Percentiles rank a stretch among this genome's conserved stretches.
These are phyloP conservation scores for Psittacus erithacus DNA, from an alignment of 2,113 vertebrate species.

Conservation along the genomic window DNA sequence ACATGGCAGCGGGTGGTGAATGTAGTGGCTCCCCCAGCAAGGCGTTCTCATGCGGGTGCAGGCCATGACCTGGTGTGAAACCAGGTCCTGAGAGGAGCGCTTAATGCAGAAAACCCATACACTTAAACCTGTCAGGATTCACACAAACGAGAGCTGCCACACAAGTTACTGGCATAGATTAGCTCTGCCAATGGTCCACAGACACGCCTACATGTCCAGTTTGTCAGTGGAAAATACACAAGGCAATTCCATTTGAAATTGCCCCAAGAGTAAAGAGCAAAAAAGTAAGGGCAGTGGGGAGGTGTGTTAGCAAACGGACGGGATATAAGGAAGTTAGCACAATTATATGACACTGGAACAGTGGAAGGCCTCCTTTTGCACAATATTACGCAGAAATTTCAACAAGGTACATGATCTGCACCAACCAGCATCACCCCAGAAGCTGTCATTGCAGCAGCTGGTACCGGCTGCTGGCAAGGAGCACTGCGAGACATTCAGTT, in stretches of 20 bases:
- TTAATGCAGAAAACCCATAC: background rate
- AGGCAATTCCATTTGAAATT: background rate
- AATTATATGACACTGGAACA: background rate
- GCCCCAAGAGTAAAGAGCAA: background rate
- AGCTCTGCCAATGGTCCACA: background rate
- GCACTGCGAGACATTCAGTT: background rate
- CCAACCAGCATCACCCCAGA: background rate
- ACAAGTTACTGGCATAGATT: background rate
- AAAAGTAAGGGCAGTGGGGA: background rate
- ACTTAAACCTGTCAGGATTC: background rate
- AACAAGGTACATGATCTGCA: background rate
- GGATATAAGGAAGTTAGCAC: background rate
- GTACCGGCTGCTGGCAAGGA: background rate
- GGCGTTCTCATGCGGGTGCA: background rate
- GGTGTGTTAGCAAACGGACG: background rate
- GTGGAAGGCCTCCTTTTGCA: background rate
- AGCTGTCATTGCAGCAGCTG: background rate
- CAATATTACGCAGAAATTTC: background rate
- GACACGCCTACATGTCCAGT: background rate
- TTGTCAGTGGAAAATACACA: background rate
- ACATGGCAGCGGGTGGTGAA: fast-evolving
- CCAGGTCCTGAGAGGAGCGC: background rate
- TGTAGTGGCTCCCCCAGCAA: background rate
- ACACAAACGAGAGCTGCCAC: background rate
- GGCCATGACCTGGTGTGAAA: background rate